Conservation (phyloP, 2,888 invertebrate genomes). For the Chorisops tibialis region DNA sequence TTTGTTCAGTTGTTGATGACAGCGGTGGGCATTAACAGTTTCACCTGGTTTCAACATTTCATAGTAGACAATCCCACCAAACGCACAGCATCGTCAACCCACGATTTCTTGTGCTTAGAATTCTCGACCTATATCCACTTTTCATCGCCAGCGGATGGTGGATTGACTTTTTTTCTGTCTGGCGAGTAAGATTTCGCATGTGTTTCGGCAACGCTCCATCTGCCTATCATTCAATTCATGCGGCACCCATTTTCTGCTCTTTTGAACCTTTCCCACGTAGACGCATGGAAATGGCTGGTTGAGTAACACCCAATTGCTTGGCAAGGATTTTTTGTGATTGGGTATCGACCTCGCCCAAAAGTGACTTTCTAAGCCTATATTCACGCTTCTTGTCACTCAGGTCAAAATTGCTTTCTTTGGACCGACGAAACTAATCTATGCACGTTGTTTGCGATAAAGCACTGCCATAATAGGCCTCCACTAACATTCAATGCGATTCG, state of each 20-base stretch:
- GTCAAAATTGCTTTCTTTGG: neutral
- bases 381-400: neutral
- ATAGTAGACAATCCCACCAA: neutral
- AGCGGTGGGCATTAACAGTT: conserved; percentile 13
- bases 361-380: neutral
- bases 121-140: too few species aligned
- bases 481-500: neutral
- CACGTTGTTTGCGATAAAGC: neutral
- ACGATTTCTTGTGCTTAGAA: too few species aligned
- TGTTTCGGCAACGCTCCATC: too few species aligned
- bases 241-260: neutral
- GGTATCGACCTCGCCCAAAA: neutral
- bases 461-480: neutral
- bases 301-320: too few species aligned
- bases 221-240: too few species aligned
- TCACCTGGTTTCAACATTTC: neutral
- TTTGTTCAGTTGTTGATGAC: neutral
- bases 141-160: neutral
- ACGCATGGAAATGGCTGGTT: too few species aligned
- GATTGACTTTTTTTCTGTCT: neutral
- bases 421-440: neutral
- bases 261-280: neutral
- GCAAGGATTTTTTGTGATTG: neutral
- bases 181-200: too few species aligned
- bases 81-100: conserved; percentile 3